A percentile compares a stretch with the other conserved stretches of the same genome.
Evolutionary conservation across 2,113 vertebrate species (phyloP).

Genomic region (Gymnorhina tibicen): DNA sequence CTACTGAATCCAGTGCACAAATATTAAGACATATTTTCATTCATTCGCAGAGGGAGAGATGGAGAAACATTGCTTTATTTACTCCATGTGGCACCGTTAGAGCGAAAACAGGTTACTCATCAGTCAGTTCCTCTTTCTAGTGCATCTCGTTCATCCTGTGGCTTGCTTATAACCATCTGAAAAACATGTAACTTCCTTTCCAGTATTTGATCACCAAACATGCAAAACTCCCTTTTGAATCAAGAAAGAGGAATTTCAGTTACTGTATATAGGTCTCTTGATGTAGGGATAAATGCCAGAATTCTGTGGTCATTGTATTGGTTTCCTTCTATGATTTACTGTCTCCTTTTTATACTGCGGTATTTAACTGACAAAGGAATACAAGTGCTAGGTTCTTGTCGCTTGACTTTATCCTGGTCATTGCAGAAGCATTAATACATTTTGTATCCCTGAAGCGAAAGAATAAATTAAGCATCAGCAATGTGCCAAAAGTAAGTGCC

Average conservation of each 20-base stretch:
- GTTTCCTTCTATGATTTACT: not conserved
- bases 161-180: not conserved
- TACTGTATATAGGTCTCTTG: not conserved
- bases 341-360: not conserved
- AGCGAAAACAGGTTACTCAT: not conserved
- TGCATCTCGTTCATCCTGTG: not conserved
- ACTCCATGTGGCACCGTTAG: rapidly evolving
- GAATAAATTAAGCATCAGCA: not conserved
- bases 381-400: not conserved
- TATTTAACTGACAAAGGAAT: not conserved
- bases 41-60: not conserved
- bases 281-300: not conserved
- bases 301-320: not conserved
- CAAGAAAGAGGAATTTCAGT: not conserved
- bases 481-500: not conserved
- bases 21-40: not conserved
- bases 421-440: not conserved
- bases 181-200: not conserved
- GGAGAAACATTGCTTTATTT: not conserved
- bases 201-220: not conserved
- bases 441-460: not conserved
- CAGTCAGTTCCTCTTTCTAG: not conserved
- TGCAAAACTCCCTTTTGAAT: not conserved
- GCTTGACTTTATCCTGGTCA: not conserved
- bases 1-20: not conserved